Percentiles rank a stretch among this genome's conserved stretches.
Conservation (phyloP, 2,888 invertebrate species). For the Coleophora flavipennella region DNA sequence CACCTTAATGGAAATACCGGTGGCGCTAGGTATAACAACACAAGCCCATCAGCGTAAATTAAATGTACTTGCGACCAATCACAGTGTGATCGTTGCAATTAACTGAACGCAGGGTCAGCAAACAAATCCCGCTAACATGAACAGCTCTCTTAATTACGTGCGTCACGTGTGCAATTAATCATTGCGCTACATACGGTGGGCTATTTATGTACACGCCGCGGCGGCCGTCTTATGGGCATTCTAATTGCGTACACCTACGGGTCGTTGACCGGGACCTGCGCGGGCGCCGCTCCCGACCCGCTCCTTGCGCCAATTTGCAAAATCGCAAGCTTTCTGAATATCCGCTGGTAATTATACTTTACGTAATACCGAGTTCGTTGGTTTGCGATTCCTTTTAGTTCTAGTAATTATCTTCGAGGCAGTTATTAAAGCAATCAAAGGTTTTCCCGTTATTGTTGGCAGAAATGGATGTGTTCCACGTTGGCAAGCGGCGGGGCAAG, state of each 20-base stretch:
- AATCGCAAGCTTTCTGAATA: constrained; percentile 31
- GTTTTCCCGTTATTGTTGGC: constrained; percentile 9
- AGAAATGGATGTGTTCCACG: constrained; percentile 85
- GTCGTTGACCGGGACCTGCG: constrained; percentile 54
- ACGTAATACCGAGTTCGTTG: constrained; percentile 12
- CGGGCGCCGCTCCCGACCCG: constrained; percentile 34
- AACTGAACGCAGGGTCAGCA: too few relatives aligned
- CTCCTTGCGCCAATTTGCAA: constrained; percentile 54
- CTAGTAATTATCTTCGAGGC: neutral
- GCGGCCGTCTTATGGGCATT: constrained; percentile 62
- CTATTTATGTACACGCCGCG: constrained; percentile 57
- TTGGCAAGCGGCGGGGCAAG: constrained; percentile 84
- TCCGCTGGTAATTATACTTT: neutral
- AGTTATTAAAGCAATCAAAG: too few relatives aligned
- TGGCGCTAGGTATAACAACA: too few relatives aligned
- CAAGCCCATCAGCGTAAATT: too few relatives aligned
- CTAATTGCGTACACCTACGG: constrained; percentile 70
- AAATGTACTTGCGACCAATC: too few relatives aligned
- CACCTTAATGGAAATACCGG: too few relatives aligned
- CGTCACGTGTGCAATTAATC: constrained; percentile 39
- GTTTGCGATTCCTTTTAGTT: neutral
- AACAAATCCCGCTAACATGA: too few relatives aligned
- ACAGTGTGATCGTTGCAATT: too few relatives aligned
- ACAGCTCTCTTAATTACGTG: too few relatives aligned
- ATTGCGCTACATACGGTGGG: constrained; percentile 44